phyloP scores from a whole-genome alignment of 2,113 vertebrate genomes.

The Malaclemys terrapin region DNA sequence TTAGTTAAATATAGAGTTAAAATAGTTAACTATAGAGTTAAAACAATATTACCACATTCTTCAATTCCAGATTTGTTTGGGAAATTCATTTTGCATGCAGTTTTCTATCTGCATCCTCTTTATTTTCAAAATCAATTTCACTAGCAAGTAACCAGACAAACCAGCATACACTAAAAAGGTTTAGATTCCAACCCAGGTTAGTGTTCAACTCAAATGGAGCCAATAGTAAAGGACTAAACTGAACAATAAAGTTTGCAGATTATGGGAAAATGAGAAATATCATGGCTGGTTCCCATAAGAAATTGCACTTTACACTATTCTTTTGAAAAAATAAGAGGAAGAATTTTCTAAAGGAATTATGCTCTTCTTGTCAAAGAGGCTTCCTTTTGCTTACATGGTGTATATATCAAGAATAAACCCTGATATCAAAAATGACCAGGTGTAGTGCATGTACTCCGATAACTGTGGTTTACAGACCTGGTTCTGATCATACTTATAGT shows the following conservation, averaged over 20 bases:
- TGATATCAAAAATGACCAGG: background rate
- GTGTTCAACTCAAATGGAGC: conserved; percentile 3
- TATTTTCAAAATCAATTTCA: conserved; percentile 25
- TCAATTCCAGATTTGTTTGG: background rate
- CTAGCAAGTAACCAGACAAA: background rate
- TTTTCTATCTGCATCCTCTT: background rate
- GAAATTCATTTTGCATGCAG: conserved; percentile 5
- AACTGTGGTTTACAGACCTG: background rate
- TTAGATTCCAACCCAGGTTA: background rate
- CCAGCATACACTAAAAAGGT: too few species aligned
- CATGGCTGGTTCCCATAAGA: background rate
- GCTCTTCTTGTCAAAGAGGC: background rate
- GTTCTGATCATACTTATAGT: background rate
- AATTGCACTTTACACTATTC: conserved; percentile 19
- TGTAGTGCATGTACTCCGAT: background rate
- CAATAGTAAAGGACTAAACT: conserved; percentile 49
- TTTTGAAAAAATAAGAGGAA: background rate
- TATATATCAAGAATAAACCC: conserved; percentile 19
- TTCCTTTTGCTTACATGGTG: background rate
- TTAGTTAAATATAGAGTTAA: background rate
- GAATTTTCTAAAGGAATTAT: conserved; percentile 45
- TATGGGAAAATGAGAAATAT: conserved; percentile 43
- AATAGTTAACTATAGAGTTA: background rate
- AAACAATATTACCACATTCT: background rate
- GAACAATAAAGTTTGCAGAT: background rate